Conservation (phyloP, 2,797 vertebrate genomes). For the Uromys caudimaculatus region DNA sequence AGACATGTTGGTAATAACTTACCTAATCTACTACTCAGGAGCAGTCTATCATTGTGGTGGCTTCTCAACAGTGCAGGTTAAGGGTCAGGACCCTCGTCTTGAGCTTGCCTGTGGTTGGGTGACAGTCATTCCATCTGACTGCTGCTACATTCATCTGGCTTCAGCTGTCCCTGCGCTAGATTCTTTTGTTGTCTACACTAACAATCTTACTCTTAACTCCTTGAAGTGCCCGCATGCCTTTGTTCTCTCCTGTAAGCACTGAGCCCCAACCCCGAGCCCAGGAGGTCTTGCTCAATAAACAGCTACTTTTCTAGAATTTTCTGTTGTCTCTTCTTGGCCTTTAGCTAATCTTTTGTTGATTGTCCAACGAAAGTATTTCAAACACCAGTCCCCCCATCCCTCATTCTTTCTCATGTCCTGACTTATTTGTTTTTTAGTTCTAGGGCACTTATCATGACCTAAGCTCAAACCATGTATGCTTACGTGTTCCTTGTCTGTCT, state of each 20-base stretch:
- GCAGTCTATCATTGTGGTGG: background rate
- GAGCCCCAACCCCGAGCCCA: background rate
- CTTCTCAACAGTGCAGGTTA: background rate
- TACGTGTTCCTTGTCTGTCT: background rate
- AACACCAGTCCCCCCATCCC: background rate
- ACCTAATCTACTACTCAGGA: background rate
- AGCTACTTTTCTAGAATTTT: slow-evolving; percentile 9
- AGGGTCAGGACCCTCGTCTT: background rate
- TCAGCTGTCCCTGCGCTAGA: background rate
- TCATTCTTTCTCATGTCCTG: background rate
- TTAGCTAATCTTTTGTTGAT: background rate
- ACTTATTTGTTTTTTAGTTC: background rate
- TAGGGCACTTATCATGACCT: background rate
- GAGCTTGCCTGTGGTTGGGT: background rate
- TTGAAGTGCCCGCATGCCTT: background rate
- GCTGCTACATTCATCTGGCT: background rate
- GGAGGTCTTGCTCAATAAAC: background rate
- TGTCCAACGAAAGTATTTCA: background rate
- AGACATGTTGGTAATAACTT: background rate
- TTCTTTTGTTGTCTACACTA: background rate
- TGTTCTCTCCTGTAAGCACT: background rate
- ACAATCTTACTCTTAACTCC: background rate
- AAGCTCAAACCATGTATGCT: background rate
- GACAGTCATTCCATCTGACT: background rate
- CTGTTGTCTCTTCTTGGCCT: background rate